Base-by-base conservation (phyloP, 2,888 invertebrate genomes). In the Salticus scenicus region DNA sequence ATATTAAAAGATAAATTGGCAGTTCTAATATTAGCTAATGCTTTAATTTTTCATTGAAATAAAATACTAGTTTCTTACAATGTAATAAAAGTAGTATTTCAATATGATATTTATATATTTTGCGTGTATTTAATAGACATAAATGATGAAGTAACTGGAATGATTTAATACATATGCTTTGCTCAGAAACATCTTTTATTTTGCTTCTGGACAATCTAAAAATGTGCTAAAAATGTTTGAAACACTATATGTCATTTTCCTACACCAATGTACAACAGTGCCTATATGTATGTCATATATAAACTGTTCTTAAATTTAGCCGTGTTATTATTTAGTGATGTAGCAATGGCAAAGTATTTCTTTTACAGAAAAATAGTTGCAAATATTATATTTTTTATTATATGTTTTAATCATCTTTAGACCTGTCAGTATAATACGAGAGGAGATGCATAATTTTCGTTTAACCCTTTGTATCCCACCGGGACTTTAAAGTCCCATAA, bases 251-350 rank as follows among this genome's bases (percentile, higher is more conserved):
- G 24, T 17, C 20, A 4, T 57, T n/a, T 24, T 57, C 57, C 57
- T 57, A 57, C 47, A 47, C 47, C 47, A 69, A 37, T 42, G 28
- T 66, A 41, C 66, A 75, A 41, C 63, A 47, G 76, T 76, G 67
- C 76, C 76, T 76, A 51, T 33, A 76, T 76, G 76, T 76, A 76
- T 67, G 30, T 27, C 47, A 47, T 47, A 47, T 47, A 47, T 47
- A 17, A 47, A 47, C n/a, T 47, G 47, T 47, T 47, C 7, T 47
- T 2, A 47, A 17, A 47, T 47, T 47, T 47, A 47, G n/a, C 47
- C 47, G 17, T 7, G 17, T 14, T n/a, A 17, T n/a, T 47, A 47
- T 47, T 47, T n/a, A 17, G 47, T 17, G n/a, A n/a, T 17, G 10
- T 5, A 47, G 47, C 2, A 47, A 47, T n/a, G n/a, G 47, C 12